Percentiles rank a stretch among this genome's conserved stretches.
These are phyloP conservation scores for Celastrina argiolus DNA, from an alignment of 2,888 invertebrate species.

Conservation along the genomic window DNA sequence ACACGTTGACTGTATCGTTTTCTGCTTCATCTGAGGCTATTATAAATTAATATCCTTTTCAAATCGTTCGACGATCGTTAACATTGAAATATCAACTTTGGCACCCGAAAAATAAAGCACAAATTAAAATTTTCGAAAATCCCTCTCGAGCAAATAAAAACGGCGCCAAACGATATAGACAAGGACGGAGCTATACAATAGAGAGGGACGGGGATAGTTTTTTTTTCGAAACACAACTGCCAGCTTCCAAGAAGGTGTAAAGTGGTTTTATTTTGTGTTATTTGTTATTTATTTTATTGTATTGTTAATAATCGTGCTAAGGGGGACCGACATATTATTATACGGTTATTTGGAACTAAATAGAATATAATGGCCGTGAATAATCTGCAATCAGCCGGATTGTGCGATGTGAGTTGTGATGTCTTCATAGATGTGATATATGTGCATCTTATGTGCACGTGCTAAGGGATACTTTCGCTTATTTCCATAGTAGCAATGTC, in stretches of 20 bases:
- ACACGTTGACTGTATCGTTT: slow-evolving; percentile 69
- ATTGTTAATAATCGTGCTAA: slow-evolving; percentile 76
- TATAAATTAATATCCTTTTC: slow-evolving; percentile 47
- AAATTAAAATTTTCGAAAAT: slow-evolving; percentile 22
- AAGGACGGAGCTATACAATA: slow-evolving; percentile 44
- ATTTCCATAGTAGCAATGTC: too few relatives aligned
- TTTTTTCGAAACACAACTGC: slow-evolving; percentile 61
- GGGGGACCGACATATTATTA: slow-evolving; percentile 70
- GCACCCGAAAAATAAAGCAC: background rate
- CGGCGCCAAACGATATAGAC: slow-evolving; percentile 51
- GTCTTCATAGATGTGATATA: slow-evolving; percentile 49
- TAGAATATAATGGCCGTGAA: slow-evolving; percentile 76
- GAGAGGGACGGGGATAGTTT: slow-evolving; percentile 44
- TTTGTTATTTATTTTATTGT: slow-evolving; percentile 76
- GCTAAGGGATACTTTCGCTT: too few relatives aligned
- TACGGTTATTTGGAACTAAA: slow-evolving; percentile 77
- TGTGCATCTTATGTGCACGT: slow-evolving; percentile 15
- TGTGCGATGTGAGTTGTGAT: slow-evolving; percentile 66
- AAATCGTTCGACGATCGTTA: slow-evolving; percentile 26
- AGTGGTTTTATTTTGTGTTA: slow-evolving; percentile 68
- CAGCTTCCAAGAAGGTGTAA: slow-evolving; percentile 76
- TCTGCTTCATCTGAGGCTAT: slow-evolving; percentile 70
- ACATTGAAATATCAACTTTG: slow-evolving; percentile 25
- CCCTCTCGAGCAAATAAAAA: slow-evolving; percentile 27
- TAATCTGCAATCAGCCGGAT: slow-evolving; percentile 71